Evolutionary conservation across 53 echinoderm and acorn worm genomes (phyloP).

Genomic region (Actinopyga echinites): DNA sequence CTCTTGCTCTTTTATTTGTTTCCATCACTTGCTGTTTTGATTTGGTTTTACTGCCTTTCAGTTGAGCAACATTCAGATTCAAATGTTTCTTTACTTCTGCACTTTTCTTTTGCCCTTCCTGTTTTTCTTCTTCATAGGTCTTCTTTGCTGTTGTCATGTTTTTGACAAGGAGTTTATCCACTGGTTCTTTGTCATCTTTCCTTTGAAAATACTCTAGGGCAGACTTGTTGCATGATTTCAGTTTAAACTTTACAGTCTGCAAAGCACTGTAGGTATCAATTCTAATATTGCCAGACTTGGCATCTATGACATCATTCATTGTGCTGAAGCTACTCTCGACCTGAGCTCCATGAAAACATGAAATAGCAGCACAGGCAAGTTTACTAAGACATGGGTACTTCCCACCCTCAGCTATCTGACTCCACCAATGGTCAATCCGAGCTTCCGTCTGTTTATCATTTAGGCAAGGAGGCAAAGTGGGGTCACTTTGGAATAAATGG

Average conservation of each 20-base stretch:
- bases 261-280: conserved; percentile 35
- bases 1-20: too few species aligned
- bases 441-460: not conserved
- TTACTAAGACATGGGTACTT: conserved; percentile 23
- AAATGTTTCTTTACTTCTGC: too few species aligned
- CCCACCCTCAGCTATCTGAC: not conserved
- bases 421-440: conserved; percentile 34
- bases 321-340: conserved; percentile 32
- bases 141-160: conserved; percentile 28
- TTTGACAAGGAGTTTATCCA: not conserved
- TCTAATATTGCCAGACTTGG: conserved; percentile 14
- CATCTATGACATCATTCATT: conserved; percentile 25
- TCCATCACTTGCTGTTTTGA: too few species aligned
- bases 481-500: not conserved
- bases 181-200: conserved; percentile 24
- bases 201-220: not conserved
- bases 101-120: not conserved
- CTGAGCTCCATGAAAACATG: conserved; percentile 23
- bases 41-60: too few species aligned
- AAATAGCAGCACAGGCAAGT: conserved; percentile 18
- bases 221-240: not conserved
- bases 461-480: not conserved
- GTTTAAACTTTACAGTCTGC: conserved; percentile 33
- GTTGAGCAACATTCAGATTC: too few species aligned
- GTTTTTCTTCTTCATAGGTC: conserved; percentile 1